Percentiles rank a stretch among this genome's conserved stretches.
These are phyloP conservation scores for Lanius collurio DNA, from an alignment of 2,113 vertebrate species.

Conservation along the genomic window DNA sequence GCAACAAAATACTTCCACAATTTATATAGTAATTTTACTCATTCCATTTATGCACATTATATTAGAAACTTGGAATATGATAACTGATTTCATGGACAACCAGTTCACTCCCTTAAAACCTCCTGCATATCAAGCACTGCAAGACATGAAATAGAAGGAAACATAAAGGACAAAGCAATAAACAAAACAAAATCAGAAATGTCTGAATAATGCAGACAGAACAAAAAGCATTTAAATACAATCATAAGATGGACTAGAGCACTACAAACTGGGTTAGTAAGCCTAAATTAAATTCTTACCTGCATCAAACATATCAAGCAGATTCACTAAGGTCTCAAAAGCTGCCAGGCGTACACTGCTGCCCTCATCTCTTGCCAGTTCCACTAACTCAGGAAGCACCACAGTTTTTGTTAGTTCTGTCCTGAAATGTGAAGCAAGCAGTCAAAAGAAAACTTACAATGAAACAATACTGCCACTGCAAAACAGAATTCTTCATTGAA, in stretches of 20 bases:
- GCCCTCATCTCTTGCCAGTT: constrained; percentile 86
- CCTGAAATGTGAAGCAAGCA: constrained; percentile 68
- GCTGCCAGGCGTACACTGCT: constrained; percentile 88
- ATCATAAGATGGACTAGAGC: not conserved
- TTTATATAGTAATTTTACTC: not conserved
- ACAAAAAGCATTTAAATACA: not conserved
- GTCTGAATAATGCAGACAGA: not conserved
- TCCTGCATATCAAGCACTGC: not conserved
- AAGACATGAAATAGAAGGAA: not conserved
- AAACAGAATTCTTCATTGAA: not conserved
- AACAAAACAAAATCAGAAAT: not conserved
- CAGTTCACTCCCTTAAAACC: not conserved
- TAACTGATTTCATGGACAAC: not conserved
- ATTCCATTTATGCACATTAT: not conserved
- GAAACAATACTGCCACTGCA: not conserved
- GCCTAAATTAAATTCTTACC: constrained; percentile 69
- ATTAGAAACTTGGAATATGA: not conserved
- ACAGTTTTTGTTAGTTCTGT: constrained; percentile 85
- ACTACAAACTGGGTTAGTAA: not conserved
- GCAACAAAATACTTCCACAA: not conserved
- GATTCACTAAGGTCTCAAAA: constrained; percentile 89
- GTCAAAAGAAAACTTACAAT: not conserved
- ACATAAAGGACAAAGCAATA: not conserved
- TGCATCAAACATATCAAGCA: constrained; percentile 87
- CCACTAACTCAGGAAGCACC: constrained; percentile 89